Evolutionary conservation across 1,140 invertebrate genomes (phyloP).

Genomic region (Dufourea novaeangliae): DNA sequence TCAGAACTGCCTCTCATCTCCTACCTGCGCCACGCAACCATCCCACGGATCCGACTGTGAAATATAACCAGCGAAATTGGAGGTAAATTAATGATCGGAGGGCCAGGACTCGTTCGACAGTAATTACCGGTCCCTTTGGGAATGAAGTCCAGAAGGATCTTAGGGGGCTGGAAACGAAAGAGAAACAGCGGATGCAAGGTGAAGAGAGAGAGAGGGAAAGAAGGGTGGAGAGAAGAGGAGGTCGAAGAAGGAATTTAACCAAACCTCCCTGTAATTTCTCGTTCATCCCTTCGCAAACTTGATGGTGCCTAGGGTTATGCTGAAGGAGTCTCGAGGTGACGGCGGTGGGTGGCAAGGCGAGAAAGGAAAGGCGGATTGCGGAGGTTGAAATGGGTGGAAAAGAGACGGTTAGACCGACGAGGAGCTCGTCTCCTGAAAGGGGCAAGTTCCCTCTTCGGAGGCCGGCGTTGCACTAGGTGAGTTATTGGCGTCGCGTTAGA

Average conservation of each 20-base stretch:
- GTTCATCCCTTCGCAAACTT: constrained; percentile 68
- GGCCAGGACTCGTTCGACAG: constrained; percentile 58
- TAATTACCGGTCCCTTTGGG: constrained; percentile 68
- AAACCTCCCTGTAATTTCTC: constrained; percentile 70
- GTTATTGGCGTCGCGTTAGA: constrained; percentile 71
- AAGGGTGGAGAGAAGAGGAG: constrained; percentile 6
- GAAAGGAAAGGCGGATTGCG: background rate
- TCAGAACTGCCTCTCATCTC: background rate
- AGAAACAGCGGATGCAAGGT: background rate
- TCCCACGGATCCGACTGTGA: constrained; percentile 14
- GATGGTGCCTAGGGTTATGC: constrained; percentile 64
- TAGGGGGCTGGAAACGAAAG: background rate
- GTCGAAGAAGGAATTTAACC: constrained; percentile 68
- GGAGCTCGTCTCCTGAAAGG: constrained; percentile 40
- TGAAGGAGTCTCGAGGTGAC: constrained; percentile 58
- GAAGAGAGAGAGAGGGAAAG: background rate
- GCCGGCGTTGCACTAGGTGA: constrained; percentile 58
- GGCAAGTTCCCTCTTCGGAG: constrained; percentile 56
- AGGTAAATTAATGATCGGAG: constrained; percentile 69
- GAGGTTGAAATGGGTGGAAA: background rate
- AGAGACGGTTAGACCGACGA: constrained; percentile 9
- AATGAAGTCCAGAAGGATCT: constrained; percentile 36
- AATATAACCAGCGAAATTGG: constrained; percentile 59
- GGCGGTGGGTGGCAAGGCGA: constrained; percentile 18
- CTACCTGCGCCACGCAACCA: background rate